Conservation (phyloP, 2,888 invertebrate genomes). For the Papilio protenor region DNA sequence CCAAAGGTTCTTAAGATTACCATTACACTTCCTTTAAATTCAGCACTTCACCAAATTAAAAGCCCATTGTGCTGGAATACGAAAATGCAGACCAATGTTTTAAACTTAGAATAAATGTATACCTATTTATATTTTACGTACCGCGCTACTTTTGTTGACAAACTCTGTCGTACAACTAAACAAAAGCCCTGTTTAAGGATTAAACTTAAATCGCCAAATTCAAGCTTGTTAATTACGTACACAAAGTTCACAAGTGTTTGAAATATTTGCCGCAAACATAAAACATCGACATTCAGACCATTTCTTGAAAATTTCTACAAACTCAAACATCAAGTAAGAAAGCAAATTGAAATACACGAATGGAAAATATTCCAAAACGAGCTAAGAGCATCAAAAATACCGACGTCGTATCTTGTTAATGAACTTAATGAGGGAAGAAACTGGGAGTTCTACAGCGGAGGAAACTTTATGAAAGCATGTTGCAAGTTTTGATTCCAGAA, state of each 20-base stretch:
- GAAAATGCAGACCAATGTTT: conserved; percentile 27
- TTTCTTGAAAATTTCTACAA: conserved; percentile 77
- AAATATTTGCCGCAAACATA: conserved; percentile 82
- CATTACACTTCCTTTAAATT: conserved; percentile 66
- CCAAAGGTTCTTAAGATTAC: conserved; percentile 66
- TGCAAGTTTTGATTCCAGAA: conserved; percentile 71
- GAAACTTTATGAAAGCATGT: conserved; percentile 70
- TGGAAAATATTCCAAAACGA: conserved; percentile 77
- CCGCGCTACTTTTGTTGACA: conserved; percentile 53
- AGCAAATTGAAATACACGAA: conserved; percentile 74
- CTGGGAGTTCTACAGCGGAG: conserved; percentile 65
- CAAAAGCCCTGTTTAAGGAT: conserved; percentile 72
- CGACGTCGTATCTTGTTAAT: conserved; percentile 77
- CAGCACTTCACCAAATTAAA: conserved; percentile 74
- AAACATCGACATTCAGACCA: conserved; percentile 80
- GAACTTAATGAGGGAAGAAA: conserved; percentile 80
- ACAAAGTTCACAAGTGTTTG: conserved; percentile 77
- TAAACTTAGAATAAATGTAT: conserved; percentile 33
- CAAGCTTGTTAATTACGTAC: conserved; percentile 80
- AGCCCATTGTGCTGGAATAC: conserved; percentile 40
- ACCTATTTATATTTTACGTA: conserved; percentile 32
- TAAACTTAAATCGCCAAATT: conserved; percentile 77
- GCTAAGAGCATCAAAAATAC: conserved; percentile 75
- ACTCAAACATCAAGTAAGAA: conserved; percentile 69
- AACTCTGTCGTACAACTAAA: conserved; percentile 69